Evolutionary conservation across 2,797 vertebrate species (phyloP), one percentile per base, ranked within the genome.

Genomic region (Xenopus petersii): DNA sequence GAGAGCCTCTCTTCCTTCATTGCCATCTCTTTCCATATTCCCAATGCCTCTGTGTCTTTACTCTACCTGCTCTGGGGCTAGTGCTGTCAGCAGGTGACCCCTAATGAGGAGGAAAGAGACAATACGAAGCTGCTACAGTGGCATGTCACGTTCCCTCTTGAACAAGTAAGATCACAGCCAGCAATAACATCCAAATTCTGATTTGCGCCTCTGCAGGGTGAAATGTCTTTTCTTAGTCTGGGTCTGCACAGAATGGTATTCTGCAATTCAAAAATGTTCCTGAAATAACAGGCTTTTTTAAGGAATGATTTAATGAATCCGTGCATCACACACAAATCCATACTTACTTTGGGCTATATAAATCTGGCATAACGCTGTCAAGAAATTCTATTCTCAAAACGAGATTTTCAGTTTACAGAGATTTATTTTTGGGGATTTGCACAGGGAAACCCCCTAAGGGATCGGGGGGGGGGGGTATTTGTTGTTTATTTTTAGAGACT

Each of bases 281-380:
- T n/a, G 17, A 66, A 66, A 66, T 64, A 71, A 61, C 48, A 12
- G 33, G 17, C n/a, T 3, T 66, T 36, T 67, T 67, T 59, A 54
- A 60, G 74, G 62, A 58, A 60, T 6, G 42, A 71, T 58, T 71
- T 76, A 65, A 76, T 71, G 74, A 75, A 64, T 70, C 24, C 74
- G 51, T 47, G 36, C 48, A 69, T 75, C 49, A 13, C 13, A 10
- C 21, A 26, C 9, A 56, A 17, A 56, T 17, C 55, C 15, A 16
- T 26, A 10, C 33, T 64, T 16, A 60, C 64, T 51, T 48, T n/a
- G 61, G 72, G 15, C 21, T 66, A 66, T 65, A 21, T 74, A 67
- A 74, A 61, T 67, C 33, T 42, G 5, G 48, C n/a, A 62, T 46
- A 30, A 49, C 21, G 56, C 68, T 70, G 56, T 55, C 56, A 47